Evolutionary conservation across 2,113 vertebrate species (phyloP).

Genomic region (Psilopogon haemacephalus): DNA sequence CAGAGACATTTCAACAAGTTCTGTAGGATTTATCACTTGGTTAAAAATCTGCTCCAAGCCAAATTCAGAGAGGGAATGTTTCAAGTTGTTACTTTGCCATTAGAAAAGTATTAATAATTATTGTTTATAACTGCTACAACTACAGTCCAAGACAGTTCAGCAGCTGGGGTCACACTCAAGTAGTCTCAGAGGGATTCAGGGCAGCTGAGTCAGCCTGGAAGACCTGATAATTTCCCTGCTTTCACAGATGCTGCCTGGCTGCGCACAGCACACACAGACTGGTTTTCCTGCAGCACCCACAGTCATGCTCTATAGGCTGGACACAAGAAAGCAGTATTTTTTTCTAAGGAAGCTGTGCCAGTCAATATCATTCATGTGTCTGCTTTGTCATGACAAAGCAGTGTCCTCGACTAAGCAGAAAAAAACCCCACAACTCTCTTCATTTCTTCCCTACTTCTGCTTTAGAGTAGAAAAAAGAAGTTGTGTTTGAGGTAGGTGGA

Average conservation of each 20-base stretch:
- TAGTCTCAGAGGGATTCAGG: not conserved
- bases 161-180: not conserved
- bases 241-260: not conserved
- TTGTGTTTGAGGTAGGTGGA: not conserved
- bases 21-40: not conserved
- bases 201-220: not conserved
- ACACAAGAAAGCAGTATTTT: accelerated
- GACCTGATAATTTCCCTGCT: not conserved
- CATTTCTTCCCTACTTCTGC: not conserved
- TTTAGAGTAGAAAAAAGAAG: not conserved
- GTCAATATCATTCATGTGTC: accelerated
- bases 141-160: conserved; percentile 29
- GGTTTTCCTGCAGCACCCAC: not conserved
- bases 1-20: not conserved
- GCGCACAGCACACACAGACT: accelerated
- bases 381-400: not conserved
- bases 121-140: conserved; percentile 30
- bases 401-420: not conserved
- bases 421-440: not conserved
- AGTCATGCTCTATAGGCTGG: accelerated
- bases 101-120: not conserved
- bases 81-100: not conserved
- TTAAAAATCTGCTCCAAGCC: not conserved
- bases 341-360: not conserved
- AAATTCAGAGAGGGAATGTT: not conserved